Evolutionary conservation across 2,113 vertebrate genomes (phyloP).

Genomic region (Pseudorectes ferrugineus): DNA sequence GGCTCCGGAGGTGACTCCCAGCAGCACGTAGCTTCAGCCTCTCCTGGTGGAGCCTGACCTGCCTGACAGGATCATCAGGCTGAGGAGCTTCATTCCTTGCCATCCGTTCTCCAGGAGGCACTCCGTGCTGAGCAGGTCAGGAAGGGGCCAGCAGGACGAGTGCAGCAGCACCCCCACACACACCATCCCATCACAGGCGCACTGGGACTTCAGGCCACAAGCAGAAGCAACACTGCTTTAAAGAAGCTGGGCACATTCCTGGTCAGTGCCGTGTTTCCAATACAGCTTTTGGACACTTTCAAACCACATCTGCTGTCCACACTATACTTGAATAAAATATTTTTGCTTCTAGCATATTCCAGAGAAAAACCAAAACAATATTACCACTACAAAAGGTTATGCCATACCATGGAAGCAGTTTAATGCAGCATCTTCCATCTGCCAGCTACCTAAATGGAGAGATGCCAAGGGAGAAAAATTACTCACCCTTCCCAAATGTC

Average conservation of each 20-base stretch:
- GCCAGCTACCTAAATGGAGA: not conserved
- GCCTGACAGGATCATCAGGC: not conserved
- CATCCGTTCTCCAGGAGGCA: not conserved
- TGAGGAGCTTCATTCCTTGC: not conserved
- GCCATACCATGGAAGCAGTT: not conserved
- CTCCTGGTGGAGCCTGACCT: not conserved
- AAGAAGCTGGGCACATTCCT: not conserved
- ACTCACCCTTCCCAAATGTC: not conserved
- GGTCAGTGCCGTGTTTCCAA: fast-evolving
- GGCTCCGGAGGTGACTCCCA: not conserved
- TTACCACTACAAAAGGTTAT: not conserved
- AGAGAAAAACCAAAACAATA: not conserved
- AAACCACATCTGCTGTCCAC: not conserved
- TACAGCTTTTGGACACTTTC: not conserved
- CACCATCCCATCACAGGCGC: not conserved
- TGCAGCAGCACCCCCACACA: fast-evolving
- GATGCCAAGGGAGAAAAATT: not conserved
- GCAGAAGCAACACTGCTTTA: not conserved
- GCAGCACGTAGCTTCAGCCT: not conserved
- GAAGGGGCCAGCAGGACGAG: not conserved
- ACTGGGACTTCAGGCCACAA: not conserved
- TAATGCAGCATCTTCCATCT: not conserved
- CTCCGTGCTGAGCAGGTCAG: not conserved
- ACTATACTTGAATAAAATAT: not conserved
- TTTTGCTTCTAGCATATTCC: not conserved